These are phyloP conservation scores for Spinus pinus DNA, from an alignment of 2,797 vertebrate species.

Conservation along the genomic window DNA sequence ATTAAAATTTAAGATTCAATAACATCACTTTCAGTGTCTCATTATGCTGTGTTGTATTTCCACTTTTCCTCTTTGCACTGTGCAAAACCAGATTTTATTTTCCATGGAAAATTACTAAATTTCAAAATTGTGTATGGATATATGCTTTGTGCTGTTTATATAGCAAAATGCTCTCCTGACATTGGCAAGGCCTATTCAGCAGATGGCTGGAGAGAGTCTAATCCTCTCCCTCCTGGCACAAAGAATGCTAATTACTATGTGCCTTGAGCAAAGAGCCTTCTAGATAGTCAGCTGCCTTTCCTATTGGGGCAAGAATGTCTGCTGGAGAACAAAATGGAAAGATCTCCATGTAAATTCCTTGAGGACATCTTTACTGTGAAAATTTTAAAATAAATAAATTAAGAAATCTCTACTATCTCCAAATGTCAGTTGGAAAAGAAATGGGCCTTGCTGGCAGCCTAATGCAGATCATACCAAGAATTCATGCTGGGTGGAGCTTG, in stretches of 20 bases:
- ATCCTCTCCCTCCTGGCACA: constrained; percentile 4
- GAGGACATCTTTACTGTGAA: background rate
- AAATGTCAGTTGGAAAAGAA: background rate
- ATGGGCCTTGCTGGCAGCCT: background rate
- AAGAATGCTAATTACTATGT: background rate
- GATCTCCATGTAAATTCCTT: background rate
- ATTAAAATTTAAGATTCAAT: constrained; percentile 4
- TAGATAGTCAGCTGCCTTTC: background rate
- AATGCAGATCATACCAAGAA: background rate
- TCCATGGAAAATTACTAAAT: constrained; percentile 1
- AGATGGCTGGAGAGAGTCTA: constrained; percentile 24
- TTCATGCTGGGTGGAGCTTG: background rate
- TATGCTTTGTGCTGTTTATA: constrained; percentile 5
- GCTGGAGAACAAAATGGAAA: background rate
- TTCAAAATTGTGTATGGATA: background rate
- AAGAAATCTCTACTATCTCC: background rate
- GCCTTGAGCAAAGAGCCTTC: background rate
- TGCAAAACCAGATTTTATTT: constrained; percentile 13
- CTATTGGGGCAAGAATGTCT: background rate
- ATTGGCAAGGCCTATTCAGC: constrained; percentile 13
- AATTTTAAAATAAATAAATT: background rate
- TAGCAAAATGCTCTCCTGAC: constrained; percentile 19
- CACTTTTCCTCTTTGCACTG: background rate
- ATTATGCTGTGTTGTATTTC: background rate
- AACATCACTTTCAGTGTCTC: background rate